Conservation (phyloP, 2,888 invertebrate species). For the Reticulitermes lucifugus region DNA sequence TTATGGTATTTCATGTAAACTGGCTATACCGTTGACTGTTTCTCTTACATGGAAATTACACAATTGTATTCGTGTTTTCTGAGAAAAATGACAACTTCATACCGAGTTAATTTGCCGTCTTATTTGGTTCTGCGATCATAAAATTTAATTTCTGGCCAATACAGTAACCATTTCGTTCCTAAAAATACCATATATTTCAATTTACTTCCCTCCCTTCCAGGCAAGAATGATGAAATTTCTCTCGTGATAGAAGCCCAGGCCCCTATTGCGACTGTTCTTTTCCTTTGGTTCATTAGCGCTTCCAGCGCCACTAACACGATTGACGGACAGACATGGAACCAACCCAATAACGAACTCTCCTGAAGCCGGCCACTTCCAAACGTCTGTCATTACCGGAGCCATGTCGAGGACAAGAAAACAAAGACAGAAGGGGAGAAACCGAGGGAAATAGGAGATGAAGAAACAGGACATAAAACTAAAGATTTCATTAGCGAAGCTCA, state of each 20-base stretch:
- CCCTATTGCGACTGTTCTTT: background rate
- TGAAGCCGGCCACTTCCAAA: conserved; percentile 2
- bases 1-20: no score
- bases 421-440: background rate
- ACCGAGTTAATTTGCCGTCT: no score
- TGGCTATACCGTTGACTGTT: no score
- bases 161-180: background rate
- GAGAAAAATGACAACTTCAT: no score
- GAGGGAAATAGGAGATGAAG: background rate
- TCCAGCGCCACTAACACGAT: background rate
- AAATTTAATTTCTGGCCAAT: background rate
- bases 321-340: background rate
- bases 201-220: background rate
- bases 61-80: no score
- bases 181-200: background rate
- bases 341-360: conserved; percentile 25
- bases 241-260: conserved; percentile 3
- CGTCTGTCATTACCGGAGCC: conserved; percentile 17
- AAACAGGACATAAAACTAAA: conserved; percentile 45
- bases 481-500: conserved; percentile 48
- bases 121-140: background rate
- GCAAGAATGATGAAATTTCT: conserved; percentile 10
- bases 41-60: no score
- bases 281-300: conserved; percentile 29
- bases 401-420: background rate